These are phyloP conservation scores for Dryas iulia DNA, from an alignment of 1,140 invertebrate genomes.

Conservation along the genomic window DNA sequence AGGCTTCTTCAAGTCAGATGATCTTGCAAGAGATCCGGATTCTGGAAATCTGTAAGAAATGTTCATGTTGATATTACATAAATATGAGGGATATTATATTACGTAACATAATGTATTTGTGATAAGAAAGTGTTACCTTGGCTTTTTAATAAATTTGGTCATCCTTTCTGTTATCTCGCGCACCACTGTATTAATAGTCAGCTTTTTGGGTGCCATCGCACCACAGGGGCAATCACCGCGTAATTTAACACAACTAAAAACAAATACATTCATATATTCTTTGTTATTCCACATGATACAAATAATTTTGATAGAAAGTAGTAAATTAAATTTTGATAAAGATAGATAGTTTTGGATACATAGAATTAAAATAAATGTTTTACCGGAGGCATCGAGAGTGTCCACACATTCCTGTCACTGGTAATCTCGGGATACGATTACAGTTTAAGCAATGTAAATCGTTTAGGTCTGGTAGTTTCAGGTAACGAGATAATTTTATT, in stretches of 20 bases:
- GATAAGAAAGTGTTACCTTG: conserved; percentile 27
- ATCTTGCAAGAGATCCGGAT: not conserved
- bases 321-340: not conserved
- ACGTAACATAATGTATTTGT: not conserved
- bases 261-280: not conserved
- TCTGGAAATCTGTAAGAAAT: conserved; percentile 12
- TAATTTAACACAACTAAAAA: conserved; percentile 42
- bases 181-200: conserved; percentile 43
- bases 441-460: conserved; percentile 47
- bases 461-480: conserved; percentile 35
- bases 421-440: conserved; percentile 39
- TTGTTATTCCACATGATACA: not conserved
- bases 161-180: conserved; percentile 47
- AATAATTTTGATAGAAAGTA: not conserved
- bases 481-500: conserved; percentile 46
- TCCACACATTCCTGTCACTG: conserved; percentile 54
- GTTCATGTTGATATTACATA: not conserved
- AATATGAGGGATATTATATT: not conserved
- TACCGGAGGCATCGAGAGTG: conserved; percentile 56
- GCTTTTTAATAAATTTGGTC: conserved; percentile 21
- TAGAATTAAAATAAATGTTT: no score
- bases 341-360: no score
- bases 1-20: no score
- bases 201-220: conserved; percentile 23
- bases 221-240: conserved; percentile 46